Percentiles rank a stretch among this genome's conserved stretches.
phyloP scores from a whole-genome alignment of 2,797 vertebrate genomes.

The Poeciliopsis infans region DNA sequence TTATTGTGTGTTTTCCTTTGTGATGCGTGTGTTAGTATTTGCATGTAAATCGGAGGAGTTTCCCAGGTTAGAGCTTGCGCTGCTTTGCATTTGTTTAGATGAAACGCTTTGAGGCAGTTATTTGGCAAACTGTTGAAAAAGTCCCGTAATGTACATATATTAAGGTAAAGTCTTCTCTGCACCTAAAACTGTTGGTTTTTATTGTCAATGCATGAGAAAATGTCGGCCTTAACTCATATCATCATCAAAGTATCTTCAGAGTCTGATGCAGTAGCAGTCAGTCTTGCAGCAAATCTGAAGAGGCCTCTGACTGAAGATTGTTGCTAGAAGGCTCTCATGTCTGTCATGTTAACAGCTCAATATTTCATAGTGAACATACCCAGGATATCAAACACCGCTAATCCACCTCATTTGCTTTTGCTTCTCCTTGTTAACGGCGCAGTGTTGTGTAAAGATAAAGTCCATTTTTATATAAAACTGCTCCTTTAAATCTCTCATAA shows the following conservation, averaged over 20 bases:
- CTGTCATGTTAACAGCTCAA: not conserved
- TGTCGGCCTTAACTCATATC: not conserved
- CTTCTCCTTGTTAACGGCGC: not conserved
- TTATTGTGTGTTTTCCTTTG: not conserved
- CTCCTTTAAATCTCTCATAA: not conserved
- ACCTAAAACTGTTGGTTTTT: not conserved
- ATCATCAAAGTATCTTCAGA: not conserved
- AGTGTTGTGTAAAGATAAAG: no score
- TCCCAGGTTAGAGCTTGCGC: not conserved
- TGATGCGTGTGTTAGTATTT: accelerated
- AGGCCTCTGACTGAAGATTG: not conserved
- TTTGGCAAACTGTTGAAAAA: not conserved
- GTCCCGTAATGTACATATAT: not conserved
- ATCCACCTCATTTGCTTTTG: not conserved
- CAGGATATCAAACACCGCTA: not conserved
- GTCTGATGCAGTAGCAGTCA: not conserved
- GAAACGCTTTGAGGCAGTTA: not conserved
- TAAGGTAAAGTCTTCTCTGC: not conserved
- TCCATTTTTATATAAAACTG: no score
- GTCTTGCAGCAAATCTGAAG: not conserved
- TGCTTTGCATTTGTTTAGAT: not conserved
- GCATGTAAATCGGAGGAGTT: not conserved
- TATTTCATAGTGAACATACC: not conserved
- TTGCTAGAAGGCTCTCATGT: not conserved
- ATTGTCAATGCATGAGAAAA: not conserved